Evolutionary conservation across 2,797 vertebrate genomes (phyloP), one percentile per base, ranked within the genome.

Genomic region (Coregonus ussuriensis): DNA sequence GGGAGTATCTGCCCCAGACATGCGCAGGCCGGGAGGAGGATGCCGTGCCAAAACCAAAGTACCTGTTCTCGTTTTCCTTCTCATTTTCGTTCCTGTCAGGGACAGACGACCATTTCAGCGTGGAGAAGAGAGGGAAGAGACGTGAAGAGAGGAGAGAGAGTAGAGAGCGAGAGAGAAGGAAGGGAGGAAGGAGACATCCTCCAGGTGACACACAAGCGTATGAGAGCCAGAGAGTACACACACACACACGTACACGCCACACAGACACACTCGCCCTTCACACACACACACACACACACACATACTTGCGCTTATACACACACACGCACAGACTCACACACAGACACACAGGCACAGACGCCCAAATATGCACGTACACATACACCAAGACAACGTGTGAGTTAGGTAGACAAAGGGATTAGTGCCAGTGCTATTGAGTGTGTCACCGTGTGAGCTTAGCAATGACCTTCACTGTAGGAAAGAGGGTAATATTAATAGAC

Each of bases 41-140:
- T 86, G 86, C 88, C 82, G 87, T 90, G 89, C 89, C 74, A 25
- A 89, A 89, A 89, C 86, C 90, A 91, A 86, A 91, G 91, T 95
- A 95, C 94, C 94, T 95, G 93, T 94, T 89, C 87, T 91, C 91
- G 90, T 94, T 93, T 85, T 92, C 79, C 82, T 82, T 78, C 82
- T 77, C 83, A 77, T 75, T 78, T 82, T 84, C 79, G 69, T 91
- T 92, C 92, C 89, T 91, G 91, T 91, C 89, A 87, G 82, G 92
- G 85, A 91, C 85, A 90, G 91, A 91, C 31, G 89, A 88, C 88
- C 91, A 89, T 92, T 93, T 91, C 91, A 89, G 92, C 88, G 72
- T 90, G 79, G 81, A 78, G 85, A 76, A 79, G 47, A 81, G 65
- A 53, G 62, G 59, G 71, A 78, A 15, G 31, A 56, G 47, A 16